Conservation (phyloP, 1,140 invertebrate genomes). For the Apis dorsata region DNA sequence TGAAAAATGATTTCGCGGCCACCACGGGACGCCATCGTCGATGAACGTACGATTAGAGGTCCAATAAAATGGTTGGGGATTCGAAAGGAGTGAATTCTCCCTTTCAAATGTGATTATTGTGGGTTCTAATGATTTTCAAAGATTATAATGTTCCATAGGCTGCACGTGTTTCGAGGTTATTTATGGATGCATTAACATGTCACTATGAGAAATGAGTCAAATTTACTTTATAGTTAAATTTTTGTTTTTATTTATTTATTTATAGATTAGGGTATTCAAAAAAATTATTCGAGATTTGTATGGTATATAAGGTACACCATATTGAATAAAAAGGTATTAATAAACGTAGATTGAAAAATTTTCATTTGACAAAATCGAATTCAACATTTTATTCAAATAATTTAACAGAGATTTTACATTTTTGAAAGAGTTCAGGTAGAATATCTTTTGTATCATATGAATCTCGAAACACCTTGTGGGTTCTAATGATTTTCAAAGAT, state of each 20-base stretch:
- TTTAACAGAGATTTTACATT: too few species aligned
- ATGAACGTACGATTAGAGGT: constrained; percentile 38
- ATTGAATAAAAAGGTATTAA: too few species aligned
- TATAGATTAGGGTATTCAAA: too few species aligned
- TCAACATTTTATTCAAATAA: too few species aligned
- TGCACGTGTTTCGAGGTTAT: constrained; percentile 32
- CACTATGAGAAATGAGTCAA: neutral
- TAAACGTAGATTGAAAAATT: too few species aligned
- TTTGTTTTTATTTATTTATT: neutral
- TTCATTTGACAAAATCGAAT: too few species aligned
- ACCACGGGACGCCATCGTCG: neutral
- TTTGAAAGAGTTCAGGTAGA: too few species aligned
- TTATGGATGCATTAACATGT: constrained; percentile 1
- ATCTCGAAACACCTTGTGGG: neutral
- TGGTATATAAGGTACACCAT: too few species aligned
- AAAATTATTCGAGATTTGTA: too few species aligned
- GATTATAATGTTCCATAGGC: constrained; percentile 21
- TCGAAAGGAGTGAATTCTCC: constrained; percentile 10
- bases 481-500: constrained; percentile 57
- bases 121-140: constrained; percentile 53
- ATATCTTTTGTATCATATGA: too few species aligned
- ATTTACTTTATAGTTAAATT: too few species aligned
- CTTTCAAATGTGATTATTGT: constrained; percentile 5
- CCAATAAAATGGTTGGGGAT: constrained; percentile 53
- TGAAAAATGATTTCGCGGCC: constrained; percentile 65